Percentiles rank a stretch among this genome's conserved stretches.
phyloP scores from a whole-genome alignment of 2,888 invertebrate species.

The Copidosoma aretas region DNA sequence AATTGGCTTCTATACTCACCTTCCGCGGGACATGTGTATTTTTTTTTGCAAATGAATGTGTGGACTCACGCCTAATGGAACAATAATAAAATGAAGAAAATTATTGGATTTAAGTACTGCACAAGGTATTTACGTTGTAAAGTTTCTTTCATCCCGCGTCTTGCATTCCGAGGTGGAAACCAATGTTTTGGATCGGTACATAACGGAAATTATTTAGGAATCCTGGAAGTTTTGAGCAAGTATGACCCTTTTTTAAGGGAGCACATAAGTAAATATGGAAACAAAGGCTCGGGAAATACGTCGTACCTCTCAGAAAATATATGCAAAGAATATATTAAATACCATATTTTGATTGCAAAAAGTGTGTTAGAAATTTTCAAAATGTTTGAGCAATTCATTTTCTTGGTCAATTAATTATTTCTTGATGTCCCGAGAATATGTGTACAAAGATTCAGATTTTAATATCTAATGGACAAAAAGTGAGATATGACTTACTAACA shows the following conservation, averaged over 20 bases:
- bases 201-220: not conserved
- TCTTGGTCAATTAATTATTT: no score
- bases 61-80: no score
- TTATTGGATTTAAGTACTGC: conserved; percentile 8
- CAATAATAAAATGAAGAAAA: not conserved
- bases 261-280: not conserved
- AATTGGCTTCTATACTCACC: no score
- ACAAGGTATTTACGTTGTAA: conserved; percentile 30
- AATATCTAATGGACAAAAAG: no score
- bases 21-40: no score
- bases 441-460: no score
- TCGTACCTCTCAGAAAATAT: conserved; percentile 24
- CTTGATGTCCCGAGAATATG: no score
- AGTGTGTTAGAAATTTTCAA: no score
- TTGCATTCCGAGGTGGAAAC: not conserved
- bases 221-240: not conserved
- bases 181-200: not conserved
- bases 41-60: no score
- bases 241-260: not conserved
- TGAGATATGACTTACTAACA: no score
- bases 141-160: conserved; percentile 25
- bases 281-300: not conserved
- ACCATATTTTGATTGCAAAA: no score
- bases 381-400: no score
- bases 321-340: conserved; percentile 23